These are phyloP conservation scores for Chloroclysta siterata DNA, from an alignment of 2,888 invertebrate species.

Conservation along the genomic window DNA sequence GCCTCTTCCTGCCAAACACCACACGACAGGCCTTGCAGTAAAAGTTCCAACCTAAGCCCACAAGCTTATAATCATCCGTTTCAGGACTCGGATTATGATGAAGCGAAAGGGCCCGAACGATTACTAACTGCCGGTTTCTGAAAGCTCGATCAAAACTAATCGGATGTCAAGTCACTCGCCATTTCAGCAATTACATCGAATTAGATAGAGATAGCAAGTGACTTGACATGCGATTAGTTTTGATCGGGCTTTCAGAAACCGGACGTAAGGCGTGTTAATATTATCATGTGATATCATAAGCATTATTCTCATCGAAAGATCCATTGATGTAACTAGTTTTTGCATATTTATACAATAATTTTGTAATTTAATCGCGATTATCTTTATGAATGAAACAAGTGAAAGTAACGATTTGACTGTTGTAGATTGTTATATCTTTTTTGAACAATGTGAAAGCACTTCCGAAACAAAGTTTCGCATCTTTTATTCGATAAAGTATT, in stretches of 20 bases:
- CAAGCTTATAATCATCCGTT: slow-evolving; percentile 15
- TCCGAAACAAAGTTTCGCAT: slow-evolving; percentile 54
- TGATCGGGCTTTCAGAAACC: no score
- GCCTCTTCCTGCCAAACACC: slow-evolving; percentile 95
- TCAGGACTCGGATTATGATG: slow-evolving; percentile 4
- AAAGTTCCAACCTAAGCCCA: slow-evolving; percentile 28
- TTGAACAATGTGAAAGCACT: slow-evolving; percentile 49
- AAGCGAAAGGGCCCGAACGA: slow-evolving; percentile 10
- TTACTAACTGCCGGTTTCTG: no score
- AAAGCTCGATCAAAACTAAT: no score
- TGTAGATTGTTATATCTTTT: slow-evolving; percentile 59
- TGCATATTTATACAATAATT: slow-evolving; percentile 70
- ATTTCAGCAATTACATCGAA: no score
- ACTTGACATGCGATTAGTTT: no score
- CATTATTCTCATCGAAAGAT: slow-evolving; percentile 53
- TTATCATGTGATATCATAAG: slow-evolving; percentile 54
- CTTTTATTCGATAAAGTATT: slow-evolving; percentile 67
- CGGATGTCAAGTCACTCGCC: no score
- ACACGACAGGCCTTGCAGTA: slow-evolving; percentile 90
- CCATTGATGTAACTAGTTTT: slow-evolving; percentile 68
- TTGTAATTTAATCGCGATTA: slow-evolving; percentile 56
- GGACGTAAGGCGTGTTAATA: slow-evolving; percentile 12
- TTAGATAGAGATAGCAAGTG: no score
- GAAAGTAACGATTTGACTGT: slow-evolving; percentile 60
- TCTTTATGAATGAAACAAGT: slow-evolving; percentile 58